These are phyloP conservation scores for Corythornis leucogaster DNA, from an alignment of 2,797 vertebrate genomes.

Conservation along the genomic window DNA sequence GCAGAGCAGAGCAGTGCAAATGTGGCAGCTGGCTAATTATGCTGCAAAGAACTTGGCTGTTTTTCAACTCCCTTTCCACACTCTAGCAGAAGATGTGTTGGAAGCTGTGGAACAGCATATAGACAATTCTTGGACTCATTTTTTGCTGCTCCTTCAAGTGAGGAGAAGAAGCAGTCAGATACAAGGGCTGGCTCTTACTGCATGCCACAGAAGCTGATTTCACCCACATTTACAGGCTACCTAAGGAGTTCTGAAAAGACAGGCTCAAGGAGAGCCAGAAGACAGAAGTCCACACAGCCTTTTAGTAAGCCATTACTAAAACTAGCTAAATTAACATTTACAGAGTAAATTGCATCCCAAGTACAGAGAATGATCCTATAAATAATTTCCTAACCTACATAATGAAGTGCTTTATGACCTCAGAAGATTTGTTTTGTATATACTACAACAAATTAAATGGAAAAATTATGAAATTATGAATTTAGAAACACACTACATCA, in stretches of 20 bases:
- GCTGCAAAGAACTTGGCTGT: background rate
- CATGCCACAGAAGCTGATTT: background rate
- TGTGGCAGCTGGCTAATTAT: background rate
- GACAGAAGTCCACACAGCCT: background rate
- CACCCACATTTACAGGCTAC: background rate
- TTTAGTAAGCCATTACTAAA: background rate
- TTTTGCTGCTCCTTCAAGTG: background rate
- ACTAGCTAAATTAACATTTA: background rate
- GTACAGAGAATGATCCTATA: background rate
- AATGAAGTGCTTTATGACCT: background rate
- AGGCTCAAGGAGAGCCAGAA: background rate
- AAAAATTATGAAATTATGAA: constrained; percentile 17
- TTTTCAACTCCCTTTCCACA: background rate
- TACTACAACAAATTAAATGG: background rate
- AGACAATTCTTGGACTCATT: background rate
- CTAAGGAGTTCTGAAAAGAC: background rate
- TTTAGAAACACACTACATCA: background rate
- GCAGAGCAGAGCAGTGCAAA: background rate
- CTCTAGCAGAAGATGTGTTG: background rate
- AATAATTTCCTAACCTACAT: constrained; percentile 1
- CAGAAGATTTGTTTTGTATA: constrained; percentile 12
- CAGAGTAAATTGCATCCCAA: background rate
- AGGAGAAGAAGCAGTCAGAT: background rate
- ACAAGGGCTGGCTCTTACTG: background rate
- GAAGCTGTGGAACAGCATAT: background rate